Base-by-base conservation (phyloP, 2,113 vertebrate species). In the Tricholaema leucomelas region DNA sequence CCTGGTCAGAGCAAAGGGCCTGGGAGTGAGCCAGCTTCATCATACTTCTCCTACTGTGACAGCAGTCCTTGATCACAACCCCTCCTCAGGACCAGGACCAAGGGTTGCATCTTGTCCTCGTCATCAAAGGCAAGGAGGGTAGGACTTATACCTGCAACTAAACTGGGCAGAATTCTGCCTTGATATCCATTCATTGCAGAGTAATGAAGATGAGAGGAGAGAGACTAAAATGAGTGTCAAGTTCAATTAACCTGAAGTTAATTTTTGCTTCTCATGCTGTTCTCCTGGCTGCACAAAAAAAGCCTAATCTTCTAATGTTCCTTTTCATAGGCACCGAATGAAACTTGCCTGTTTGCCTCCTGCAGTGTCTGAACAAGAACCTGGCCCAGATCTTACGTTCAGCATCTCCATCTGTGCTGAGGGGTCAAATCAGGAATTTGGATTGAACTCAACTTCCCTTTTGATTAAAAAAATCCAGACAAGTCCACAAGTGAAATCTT, bases 341-440 rank as follows among this genome's bases (percentile, higher is more conserved):
- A 92, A 92, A 40, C 64, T 73, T 0, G 6, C 20, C 36, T 74
- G 36, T 71, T 92, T 5, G 1, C 74, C 93, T 64, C 35, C 46
- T 82, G 63, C 64, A 77, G 74, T 23, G 72, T 85, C 42, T 77
- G 88, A 87, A 63, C 2, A 12, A 63, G 67, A 90, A 91, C 67
- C 84, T 94, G 84, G 67, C 78, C 87, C 81, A 85, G 71, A 67
- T 58, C 3, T 0, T 73, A 40, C 5, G 20, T 85, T 92, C 86
- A 80, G 27, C 1, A 0, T 54, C 80, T 89, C 91, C 85, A 82
- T 89, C 81, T 85, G 85, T 94, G 72, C 91, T 73, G 46, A 25
- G 94, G 75, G 92, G 89, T 89, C 91, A 95, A 80, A 83, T 36
- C 35, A 58, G 67, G 33, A 59, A 77, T 88, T 81, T 86, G 69